phyloP scores from a whole-genome alignment of 30 jellyfish, hydroid and myxozoan genomes.

The Catostylus mosaicus region DNA sequence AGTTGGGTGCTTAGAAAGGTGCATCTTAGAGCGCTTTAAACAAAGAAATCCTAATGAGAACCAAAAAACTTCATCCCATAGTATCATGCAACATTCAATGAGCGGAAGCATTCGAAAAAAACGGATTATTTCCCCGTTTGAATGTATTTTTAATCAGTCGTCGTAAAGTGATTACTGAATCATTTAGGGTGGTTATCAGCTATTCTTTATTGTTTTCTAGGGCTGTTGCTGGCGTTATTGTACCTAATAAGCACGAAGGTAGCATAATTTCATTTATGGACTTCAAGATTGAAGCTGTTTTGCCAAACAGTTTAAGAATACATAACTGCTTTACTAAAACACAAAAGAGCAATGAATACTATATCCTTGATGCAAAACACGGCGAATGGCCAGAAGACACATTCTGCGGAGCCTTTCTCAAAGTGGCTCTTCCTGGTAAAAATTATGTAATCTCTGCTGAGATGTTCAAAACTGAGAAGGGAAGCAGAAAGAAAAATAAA shows the following conservation, averaged over 20 bases:
- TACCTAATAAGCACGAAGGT: constrained; percentile 46
- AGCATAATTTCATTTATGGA: constrained; percentile 64
- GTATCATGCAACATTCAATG: too few relatives aligned
- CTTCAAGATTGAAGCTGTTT: constrained; percentile 29
- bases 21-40: too few relatives aligned
- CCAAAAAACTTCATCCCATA: too few relatives aligned
- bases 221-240: constrained; percentile 76
- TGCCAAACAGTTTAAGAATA: constrained; percentile 40
- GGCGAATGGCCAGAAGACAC: constrained; percentile 82
- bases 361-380: constrained; percentile 72
- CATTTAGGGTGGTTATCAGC: too few relatives aligned
- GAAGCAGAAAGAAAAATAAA: background rate
- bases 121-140: too few relatives aligned
- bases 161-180: too few relatives aligned
- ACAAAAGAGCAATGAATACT: constrained; percentile 17
- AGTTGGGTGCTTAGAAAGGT: too few relatives aligned
- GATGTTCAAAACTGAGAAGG: constrained; percentile 23
- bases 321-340: constrained; percentile 63
- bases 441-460: constrained; percentile 40
- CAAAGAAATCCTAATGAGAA: too few relatives aligned
- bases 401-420: constrained; percentile 72
- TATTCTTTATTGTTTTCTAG: too few relatives aligned
- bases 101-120: too few relatives aligned
- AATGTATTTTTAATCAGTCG: too few relatives aligned
- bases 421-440: constrained; percentile 45